Base-by-base conservation (phyloP, 2,113 vertebrate species). In the Marmota flaviventris region DNA sequence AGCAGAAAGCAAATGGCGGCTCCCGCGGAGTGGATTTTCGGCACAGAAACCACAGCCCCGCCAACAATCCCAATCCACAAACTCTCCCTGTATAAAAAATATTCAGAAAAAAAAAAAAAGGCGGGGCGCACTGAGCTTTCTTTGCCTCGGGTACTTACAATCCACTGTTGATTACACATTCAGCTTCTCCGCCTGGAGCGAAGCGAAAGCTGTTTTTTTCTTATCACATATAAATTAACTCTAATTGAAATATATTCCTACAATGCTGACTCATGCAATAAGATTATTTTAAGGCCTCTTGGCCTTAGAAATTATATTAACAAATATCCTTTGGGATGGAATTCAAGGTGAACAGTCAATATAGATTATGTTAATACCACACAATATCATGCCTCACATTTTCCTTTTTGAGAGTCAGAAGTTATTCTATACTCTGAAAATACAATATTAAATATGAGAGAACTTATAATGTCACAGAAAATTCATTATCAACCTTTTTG, bases 401-500 rank as follows among this genome's bases (percentile, higher is more conserved):
- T 82, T 61, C n/a, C 24, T 91, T 70, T 95, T 24, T 82, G 29
- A 76, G 61, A 84, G 32, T 84, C 32, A 20, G 20, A 89, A 72
- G 51, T 78, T 67, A 87, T 79, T 83, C 67, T 78, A 82, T 3
- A 82, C 1, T 42, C 37, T 93, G 42, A 78, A 93, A 95, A 5
- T 65, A 2, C 8, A 94, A 34, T 88, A 94, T 39, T 94, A 91
- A 91, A 94, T 58, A 94, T 22, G 45, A 91, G 7, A 73, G 84
- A 75, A 93, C 8, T 87, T 91, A 37, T 42, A 94, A 94, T 51
- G 17, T 18, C 53, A 72, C 79, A 85, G 18, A 96, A 91, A 95
- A 42, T 42, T 87, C 53, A 89, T 69, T 63, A 63, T 32, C 56
- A 63, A 88, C 8, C n/a, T 93, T 73, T 42, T 95, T 67, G 5